These are phyloP conservation scores for Pongo pygmaeus DNA, from an alignment of 2,113 vertebrate species.

Conservation along the genomic window DNA sequence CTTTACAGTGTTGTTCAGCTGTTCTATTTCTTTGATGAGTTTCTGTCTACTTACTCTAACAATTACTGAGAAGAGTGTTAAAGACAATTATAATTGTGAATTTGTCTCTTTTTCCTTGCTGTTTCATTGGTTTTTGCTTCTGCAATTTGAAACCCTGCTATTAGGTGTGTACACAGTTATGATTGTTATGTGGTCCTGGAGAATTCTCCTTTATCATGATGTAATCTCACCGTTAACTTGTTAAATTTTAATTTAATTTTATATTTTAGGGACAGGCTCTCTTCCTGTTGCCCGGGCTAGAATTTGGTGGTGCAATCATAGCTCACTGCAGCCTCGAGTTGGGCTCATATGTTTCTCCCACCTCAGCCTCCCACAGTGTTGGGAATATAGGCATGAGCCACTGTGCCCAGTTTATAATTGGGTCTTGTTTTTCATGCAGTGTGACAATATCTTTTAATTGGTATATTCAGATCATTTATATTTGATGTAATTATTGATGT, in stretches of 20 bases:
- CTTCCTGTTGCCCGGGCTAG: background rate
- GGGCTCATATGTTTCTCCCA: background rate
- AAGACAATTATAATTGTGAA: background rate
- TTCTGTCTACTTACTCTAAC: background rate
- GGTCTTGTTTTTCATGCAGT: no score
- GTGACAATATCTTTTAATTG: no score
- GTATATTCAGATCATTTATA: no score
- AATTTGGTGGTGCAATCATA: background rate
- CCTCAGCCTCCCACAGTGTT: background rate
- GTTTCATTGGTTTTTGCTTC: background rate
- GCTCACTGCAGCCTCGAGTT: background rate
- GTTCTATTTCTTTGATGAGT: background rate
- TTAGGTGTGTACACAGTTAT: background rate
- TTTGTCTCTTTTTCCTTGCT: background rate
- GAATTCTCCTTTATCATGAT: background rate
- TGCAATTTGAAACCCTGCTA: background rate
- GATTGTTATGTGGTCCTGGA: background rate
- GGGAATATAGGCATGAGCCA: background rate
- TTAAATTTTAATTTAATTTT: background rate
- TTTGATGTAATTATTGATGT: no score
- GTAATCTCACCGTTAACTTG: background rate
- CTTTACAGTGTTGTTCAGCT: background rate
- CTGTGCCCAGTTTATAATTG: no score
- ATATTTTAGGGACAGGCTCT: background rate
- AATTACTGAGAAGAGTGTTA: background rate